phyloP scores from a whole-genome alignment of 2,888 invertebrate species.

The Sinodicranocentrus sp. region DNA sequence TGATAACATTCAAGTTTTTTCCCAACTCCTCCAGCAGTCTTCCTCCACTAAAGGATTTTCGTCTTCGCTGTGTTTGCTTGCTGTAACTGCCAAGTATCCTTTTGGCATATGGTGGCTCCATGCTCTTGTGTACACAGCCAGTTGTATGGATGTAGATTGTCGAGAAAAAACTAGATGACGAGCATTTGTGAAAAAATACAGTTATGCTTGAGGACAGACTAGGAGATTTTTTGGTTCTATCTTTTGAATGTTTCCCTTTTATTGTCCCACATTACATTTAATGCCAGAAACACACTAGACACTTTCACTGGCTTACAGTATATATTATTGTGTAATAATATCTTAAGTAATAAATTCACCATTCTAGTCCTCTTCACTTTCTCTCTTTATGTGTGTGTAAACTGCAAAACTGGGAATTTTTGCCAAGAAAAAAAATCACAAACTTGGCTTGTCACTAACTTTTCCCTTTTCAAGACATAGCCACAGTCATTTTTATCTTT shows the following conservation, averaged over 20 bases:
- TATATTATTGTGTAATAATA: background rate
- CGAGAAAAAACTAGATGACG: background rate
- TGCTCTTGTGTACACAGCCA: slow-evolving; percentile 49
- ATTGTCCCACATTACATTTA: background rate
- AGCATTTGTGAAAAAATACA: background rate
- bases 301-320: background rate
- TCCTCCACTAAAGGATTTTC: slow-evolving; percentile 52
- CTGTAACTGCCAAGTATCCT: slow-evolving; percentile 54
- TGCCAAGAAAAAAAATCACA: slow-evolving; percentile 60
- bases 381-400: background rate
- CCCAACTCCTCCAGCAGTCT: slow-evolving; percentile 38
- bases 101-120: slow-evolving; percentile 65
- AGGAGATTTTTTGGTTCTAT: background rate
- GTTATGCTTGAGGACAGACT: too few relatives aligned
- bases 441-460: slow-evolving; percentile 62
- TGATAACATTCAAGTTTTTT: slow-evolving; percentile 51
- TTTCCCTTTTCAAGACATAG: slow-evolving; percentile 21
- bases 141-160: slow-evolving; percentile 16
- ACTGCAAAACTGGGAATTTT: background rate
- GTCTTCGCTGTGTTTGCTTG: slow-evolving; percentile 26
- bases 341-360: background rate
- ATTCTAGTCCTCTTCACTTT: background rate
- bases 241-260: background rate
- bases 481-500: background rate
- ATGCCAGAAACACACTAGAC: background rate